Evolutionary conservation across 2,888 invertebrate genomes (phyloP).

Genomic region (Eristalis tenax): DNA sequence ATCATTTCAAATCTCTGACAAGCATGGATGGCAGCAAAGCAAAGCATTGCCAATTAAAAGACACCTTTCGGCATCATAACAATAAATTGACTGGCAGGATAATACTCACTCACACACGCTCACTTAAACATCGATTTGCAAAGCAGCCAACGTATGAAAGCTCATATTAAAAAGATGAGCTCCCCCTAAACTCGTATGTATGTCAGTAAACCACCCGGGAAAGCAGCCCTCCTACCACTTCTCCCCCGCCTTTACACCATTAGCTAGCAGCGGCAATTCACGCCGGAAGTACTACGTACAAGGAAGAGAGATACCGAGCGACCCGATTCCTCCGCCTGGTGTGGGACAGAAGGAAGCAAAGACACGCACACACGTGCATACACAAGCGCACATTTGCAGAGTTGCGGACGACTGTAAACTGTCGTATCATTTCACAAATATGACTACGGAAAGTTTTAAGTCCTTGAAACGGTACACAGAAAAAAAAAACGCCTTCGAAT

Average conservation of each 20-base stretch:
- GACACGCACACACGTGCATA: neutral
- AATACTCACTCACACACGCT: slow-evolving; percentile 54
- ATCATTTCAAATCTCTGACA: neutral
- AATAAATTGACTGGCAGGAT: slow-evolving; percentile 65
- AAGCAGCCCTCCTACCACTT: neutral
- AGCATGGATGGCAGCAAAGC: neutral
- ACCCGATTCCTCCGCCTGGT: slow-evolving; percentile 23
- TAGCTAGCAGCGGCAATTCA: slow-evolving; percentile 36
- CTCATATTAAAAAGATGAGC: slow-evolving; percentile 31
- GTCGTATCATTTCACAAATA: slow-evolving; percentile 50
- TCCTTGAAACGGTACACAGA: slow-evolving; percentile 57
- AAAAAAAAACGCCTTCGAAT: slow-evolving; percentile 38
- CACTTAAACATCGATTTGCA: slow-evolving; percentile 62
- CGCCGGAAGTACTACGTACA: slow-evolving; percentile 48
- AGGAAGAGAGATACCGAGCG: slow-evolving; percentile 6
- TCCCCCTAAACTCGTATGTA: neutral
- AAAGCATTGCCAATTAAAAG: slow-evolving; percentile 43
- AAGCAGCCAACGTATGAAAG: slow-evolving; percentile 24
- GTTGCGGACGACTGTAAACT: slow-evolving; percentile 33
- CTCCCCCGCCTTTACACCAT: neutral
- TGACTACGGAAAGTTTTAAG: slow-evolving; percentile 56
- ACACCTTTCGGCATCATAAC: slow-evolving; percentile 46
- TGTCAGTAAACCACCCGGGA: slow-evolving; percentile 9
- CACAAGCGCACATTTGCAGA: neutral
- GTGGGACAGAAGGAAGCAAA: neutral